Evolutionary conservation across 2,113 vertebrate genomes (phyloP).

Genomic region (Martes martes): DNA sequence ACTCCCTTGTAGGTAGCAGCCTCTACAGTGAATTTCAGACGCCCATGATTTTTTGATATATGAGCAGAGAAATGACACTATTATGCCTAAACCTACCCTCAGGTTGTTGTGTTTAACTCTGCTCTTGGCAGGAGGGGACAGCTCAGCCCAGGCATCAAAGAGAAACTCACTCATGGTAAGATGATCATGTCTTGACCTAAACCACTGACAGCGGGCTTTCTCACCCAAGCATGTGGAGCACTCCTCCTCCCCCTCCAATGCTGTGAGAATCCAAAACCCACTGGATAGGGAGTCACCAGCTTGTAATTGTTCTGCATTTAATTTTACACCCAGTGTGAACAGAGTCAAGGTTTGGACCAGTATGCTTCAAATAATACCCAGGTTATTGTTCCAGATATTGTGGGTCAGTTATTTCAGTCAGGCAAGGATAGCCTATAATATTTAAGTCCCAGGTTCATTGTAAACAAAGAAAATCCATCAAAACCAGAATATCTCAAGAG

Average conservation of each 20-base stretch:
- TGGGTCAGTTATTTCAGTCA: neutral
- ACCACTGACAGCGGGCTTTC: neutral
- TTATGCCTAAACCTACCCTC: neutral
- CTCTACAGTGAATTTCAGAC: neutral
- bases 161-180: neutral
- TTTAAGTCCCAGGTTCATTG: slow-evolving; percentile 27
- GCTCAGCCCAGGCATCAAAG: neutral
- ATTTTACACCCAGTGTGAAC: slow-evolving; percentile 31
- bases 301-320: slow-evolving; percentile 29
- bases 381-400: slow-evolving; percentile 53
- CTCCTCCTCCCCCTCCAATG: neutral
- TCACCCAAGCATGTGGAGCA: neutral
- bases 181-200: neutral
- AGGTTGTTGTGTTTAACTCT: neutral
- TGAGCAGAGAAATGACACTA: neutral
- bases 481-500: slow-evolving; percentile 33
- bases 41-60: neutral
- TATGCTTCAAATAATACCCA: slow-evolving; percentile 40
- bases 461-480: slow-evolving; percentile 44
- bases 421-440: neutral
- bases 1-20: neutral
- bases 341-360: slow-evolving; percentile 5
- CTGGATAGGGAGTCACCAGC: neutral
- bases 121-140: neutral
- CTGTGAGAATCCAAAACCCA: neutral